These are phyloP conservation scores for Galaxias olidus DNA, from an alignment of 2,797 vertebrate genomes.

Conservation along the genomic window DNA sequence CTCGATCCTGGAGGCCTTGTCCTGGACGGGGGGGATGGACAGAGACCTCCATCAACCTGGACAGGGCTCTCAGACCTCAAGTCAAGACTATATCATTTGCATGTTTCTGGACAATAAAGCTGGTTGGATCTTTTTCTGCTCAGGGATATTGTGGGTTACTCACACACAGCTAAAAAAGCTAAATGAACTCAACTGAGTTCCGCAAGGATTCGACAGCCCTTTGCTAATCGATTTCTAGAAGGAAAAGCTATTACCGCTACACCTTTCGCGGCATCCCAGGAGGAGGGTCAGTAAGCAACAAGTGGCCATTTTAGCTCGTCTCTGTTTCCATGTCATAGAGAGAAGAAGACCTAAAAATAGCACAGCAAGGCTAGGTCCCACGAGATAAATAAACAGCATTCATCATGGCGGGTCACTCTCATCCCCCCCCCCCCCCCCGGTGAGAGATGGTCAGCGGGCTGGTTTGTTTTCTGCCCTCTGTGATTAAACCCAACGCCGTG, in stretches of 20 bases:
- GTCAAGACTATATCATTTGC: no score
- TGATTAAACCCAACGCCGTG: slow-evolving; percentile 58
- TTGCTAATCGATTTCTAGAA: no score
- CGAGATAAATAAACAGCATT: slow-evolving; percentile 64
- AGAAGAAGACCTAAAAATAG: slow-evolving; percentile 66
- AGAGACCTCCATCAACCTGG: slow-evolving; percentile 30
- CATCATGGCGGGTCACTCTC: slow-evolving; percentile 44
- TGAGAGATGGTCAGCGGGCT: slow-evolving; percentile 31
- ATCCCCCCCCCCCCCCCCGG: slow-evolving; percentile 48
- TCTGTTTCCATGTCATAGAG: slow-evolving; percentile 54
- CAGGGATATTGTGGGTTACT: background rate
- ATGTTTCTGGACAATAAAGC: no score
- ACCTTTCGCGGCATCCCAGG: no score
- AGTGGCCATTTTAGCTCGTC: slow-evolving; percentile 39
- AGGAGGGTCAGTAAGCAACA: slow-evolving; percentile 20
- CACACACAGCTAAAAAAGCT: no score
- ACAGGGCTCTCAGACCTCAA: background rate
- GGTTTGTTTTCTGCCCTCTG: slow-evolving; percentile 34
- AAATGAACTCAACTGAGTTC: background rate
- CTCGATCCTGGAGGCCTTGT: slow-evolving; percentile 91
- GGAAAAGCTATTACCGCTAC: no score
- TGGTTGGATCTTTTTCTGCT: background rate
- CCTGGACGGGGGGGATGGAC: slow-evolving; percentile 68
- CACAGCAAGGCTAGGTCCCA: slow-evolving; percentile 20
- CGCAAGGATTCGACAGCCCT: no score